Conservation (phyloP, 2,888 invertebrate genomes). For the Eutolmus rufibarbis region DNA sequence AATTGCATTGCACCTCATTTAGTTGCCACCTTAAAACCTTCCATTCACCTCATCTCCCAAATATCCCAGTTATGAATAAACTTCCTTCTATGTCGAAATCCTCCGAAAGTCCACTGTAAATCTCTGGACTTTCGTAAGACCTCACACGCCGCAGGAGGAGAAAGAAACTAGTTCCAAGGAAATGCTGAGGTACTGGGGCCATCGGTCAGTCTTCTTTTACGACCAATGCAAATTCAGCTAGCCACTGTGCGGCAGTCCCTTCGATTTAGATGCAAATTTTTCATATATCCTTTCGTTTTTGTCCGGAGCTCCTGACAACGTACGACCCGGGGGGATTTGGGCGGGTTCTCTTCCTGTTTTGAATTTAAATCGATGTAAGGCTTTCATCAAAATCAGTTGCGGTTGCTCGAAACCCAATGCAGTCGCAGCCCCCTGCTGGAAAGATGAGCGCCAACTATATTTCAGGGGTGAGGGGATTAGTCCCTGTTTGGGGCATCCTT, state of each 20-base stretch:
- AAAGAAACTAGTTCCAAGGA: background rate
- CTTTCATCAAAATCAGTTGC: constrained; percentile 26
- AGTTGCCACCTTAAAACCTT: background rate
- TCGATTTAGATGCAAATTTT: constrained; percentile 63
- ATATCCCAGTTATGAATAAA: background rate
- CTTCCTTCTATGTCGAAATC: background rate
- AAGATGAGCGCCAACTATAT: constrained; percentile 4
- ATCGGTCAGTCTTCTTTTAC: background rate
- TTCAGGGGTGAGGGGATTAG: constrained; percentile 9
- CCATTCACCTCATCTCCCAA: background rate
- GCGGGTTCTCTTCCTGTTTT: constrained; percentile 11
- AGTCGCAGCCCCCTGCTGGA: background rate
- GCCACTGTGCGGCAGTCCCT: constrained; percentile 42
- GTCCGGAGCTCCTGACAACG: background rate
- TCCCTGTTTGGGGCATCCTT: background rate
- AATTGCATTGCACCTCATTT: background rate
- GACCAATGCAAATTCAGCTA: constrained; percentile 46
- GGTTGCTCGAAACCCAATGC: constrained; percentile 1
- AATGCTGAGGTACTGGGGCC: background rate
- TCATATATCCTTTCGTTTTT: constrained; percentile 49
- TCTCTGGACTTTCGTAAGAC: background rate
- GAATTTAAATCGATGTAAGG: constrained; percentile 25
- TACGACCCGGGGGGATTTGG: constrained; percentile 24
- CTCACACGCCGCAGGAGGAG: background rate
- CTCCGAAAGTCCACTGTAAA: constrained; percentile 20